Percentiles rank a stretch among this genome's conserved stretches.
These are phyloP conservation scores for Acomys russatus DNA, from an alignment of 2,797 vertebrate species.

Conservation along the genomic window DNA sequence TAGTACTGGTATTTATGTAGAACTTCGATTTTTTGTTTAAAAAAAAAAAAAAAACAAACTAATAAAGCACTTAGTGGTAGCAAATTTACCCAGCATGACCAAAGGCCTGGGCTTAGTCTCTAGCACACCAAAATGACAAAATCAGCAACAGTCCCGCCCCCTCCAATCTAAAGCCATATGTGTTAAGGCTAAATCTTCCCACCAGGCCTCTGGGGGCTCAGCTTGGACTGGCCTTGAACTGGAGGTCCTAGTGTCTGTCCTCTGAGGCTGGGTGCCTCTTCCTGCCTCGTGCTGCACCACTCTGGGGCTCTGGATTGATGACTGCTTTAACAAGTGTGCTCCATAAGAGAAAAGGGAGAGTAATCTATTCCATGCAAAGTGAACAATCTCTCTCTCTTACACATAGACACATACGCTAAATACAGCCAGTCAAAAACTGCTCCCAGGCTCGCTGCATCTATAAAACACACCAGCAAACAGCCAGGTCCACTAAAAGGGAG, in stretches of 20 bases:
- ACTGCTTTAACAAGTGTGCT: not conserved
- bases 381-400: not conserved
- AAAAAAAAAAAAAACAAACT: conserved; percentile 43
- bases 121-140: not conserved
- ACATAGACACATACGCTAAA: not conserved
- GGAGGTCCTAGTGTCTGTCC: not conserved
- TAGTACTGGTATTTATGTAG: not conserved
- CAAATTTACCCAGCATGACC: not conserved
- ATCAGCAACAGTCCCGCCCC: not conserved
- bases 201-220: not conserved
- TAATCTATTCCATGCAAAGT: not conserved
- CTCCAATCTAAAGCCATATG: not conserved
- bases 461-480: not conserved
- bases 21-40: not conserved
- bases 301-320: not conserved
- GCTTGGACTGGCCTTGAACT: not conserved
- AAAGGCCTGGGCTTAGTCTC: not conserved
- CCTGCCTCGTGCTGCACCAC: fast-evolving
- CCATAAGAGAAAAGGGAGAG: not conserved
- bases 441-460: not conserved
- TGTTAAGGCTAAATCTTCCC: not conserved
- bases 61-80: not conserved
- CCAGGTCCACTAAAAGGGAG: no score
- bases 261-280: no score
- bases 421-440: not conserved